Evolutionary conservation across 2,113 vertebrate genomes (phyloP).

Genomic region (Myiozetetes cayanensis): DNA sequence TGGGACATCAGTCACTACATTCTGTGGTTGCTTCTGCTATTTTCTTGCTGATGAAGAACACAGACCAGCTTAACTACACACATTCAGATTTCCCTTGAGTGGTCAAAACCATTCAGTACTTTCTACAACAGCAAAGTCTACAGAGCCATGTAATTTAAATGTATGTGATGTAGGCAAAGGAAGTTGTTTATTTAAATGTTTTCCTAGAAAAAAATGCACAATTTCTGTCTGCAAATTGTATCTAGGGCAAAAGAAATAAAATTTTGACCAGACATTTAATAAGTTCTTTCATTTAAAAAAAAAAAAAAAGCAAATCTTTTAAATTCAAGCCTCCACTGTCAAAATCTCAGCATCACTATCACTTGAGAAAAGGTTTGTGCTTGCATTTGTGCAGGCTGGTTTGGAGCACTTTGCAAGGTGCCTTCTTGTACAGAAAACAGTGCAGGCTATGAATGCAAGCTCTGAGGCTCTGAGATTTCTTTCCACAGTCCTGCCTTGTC

Average conservation of each 20-base stretch:
- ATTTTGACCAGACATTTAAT: neutral
- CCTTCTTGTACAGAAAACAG: neutral
- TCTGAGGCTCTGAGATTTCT: neutral
- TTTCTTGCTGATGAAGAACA: neutral
- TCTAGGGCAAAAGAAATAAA: neutral
- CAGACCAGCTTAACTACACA: neutral
- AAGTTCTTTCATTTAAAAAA: neutral
- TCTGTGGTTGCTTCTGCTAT: rapidly evolving
- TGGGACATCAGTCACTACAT: neutral
- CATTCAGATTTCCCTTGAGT: neutral
- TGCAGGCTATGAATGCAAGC: neutral
- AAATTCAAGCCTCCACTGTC: neutral
- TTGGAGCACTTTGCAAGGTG: neutral
- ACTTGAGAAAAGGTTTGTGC: neutral
- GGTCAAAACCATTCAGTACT: neutral
- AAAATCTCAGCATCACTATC: neutral
- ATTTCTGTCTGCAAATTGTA: neutral
- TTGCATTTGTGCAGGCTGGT: neutral
- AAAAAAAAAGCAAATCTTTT: neutral
- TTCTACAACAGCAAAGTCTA: neutral
- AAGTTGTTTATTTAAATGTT: neutral
- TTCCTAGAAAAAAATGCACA: neutral
- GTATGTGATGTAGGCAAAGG: neutral
- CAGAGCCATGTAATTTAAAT: neutral
- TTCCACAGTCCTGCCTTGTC: neutral